Conservation (phyloP, 2,888 invertebrate genomes). For the Drosophila borealis region DNA sequence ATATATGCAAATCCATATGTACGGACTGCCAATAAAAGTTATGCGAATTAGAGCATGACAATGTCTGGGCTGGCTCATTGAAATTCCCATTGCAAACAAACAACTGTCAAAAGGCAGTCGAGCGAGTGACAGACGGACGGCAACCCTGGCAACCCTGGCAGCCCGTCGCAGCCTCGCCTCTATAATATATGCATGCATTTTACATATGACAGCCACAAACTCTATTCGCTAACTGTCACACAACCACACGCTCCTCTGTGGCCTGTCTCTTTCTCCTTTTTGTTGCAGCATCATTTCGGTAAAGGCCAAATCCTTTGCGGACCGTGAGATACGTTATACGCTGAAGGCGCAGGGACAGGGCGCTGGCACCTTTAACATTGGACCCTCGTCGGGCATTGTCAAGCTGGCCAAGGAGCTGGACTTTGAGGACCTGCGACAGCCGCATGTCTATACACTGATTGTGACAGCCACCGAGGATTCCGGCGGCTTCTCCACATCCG, state of each 20-base stretch:
- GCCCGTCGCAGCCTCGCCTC: background rate
- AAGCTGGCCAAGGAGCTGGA: slow-evolving; percentile 98
- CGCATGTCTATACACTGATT: slow-evolving; percentile 95
- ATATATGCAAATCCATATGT: slow-evolving; percentile 56
- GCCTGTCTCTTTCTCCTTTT: background rate
- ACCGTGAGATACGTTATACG: slow-evolving; percentile 97
- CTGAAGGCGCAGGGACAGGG: slow-evolving; percentile 97
- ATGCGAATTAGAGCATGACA: slow-evolving; percentile 57
- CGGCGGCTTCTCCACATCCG: slow-evolving; percentile 97
- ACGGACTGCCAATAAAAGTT: slow-evolving; percentile 66
- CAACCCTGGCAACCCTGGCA: slow-evolving; percentile 20
- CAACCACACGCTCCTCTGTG: slow-evolving; percentile 6
- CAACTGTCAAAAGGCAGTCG: slow-evolving; percentile 75
- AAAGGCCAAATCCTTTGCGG: slow-evolving; percentile 98
- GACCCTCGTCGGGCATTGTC: slow-evolving; percentile 96
- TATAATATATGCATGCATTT: slow-evolving; percentile 62
- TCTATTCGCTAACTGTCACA: slow-evolving; percentile 30
- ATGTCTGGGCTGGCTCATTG: slow-evolving; percentile 63
- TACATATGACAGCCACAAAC: slow-evolving; percentile 36
- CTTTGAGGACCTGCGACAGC: slow-evolving; percentile 97
- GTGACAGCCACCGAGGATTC: slow-evolving; percentile 98
- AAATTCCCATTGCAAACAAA: slow-evolving; percentile 68
- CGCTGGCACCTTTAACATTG: slow-evolving; percentile 97
- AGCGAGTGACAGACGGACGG: slow-evolving; percentile 50
- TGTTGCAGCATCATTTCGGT: slow-evolving; percentile 95